A percentile compares a stretch with the other conserved stretches of the same genome.
Conservation (phyloP, 2,797 vertebrate species). For the Xiphorhynchus erythropygius region DNA sequence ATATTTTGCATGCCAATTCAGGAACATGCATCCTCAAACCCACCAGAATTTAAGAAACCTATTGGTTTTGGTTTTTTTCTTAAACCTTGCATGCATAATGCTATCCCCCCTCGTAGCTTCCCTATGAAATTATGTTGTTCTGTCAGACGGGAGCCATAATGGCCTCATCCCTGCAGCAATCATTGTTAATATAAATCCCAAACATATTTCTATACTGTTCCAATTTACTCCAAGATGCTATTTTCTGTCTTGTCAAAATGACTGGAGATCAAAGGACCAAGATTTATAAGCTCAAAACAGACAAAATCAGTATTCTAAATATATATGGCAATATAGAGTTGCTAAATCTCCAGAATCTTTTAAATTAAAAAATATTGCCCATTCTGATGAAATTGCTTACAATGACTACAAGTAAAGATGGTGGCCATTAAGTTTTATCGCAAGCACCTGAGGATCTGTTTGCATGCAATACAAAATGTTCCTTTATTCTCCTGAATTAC, state of each 20-base stretch:
- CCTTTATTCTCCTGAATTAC: conserved; percentile 82
- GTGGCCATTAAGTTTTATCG: conserved; percentile 85
- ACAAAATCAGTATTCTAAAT: conserved; percentile 83
- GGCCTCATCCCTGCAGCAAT: conserved; percentile 91
- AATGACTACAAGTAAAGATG: conserved; percentile 84
- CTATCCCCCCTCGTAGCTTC: conserved; percentile 60
- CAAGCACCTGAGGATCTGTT: conserved; percentile 84
- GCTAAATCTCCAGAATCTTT: conserved; percentile 82
- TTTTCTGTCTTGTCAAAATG: conserved; percentile 77
- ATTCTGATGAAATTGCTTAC: conserved; percentile 85
- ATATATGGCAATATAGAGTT: conserved; percentile 78
- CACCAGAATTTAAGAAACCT: conserved; percentile 47
- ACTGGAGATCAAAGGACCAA: conserved; percentile 81
- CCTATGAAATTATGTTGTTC: conserved; percentile 74
- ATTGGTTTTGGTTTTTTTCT: not conserved
- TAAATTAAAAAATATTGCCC: conserved; percentile 88
- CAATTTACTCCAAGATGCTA: conserved; percentile 80
- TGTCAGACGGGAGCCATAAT: conserved; percentile 89
- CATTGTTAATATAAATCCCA: conserved; percentile 90
- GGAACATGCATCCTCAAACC: not conserved
- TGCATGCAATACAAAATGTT: conserved; percentile 76
- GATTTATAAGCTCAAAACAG: conserved; percentile 85
- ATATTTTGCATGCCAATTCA: not conserved
- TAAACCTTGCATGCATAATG: conserved; percentile 65
- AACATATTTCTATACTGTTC: conserved; percentile 76